Base-by-base conservation (phyloP, 2,113 vertebrate genomes). In the Gymnocephalus cernua region DNA sequence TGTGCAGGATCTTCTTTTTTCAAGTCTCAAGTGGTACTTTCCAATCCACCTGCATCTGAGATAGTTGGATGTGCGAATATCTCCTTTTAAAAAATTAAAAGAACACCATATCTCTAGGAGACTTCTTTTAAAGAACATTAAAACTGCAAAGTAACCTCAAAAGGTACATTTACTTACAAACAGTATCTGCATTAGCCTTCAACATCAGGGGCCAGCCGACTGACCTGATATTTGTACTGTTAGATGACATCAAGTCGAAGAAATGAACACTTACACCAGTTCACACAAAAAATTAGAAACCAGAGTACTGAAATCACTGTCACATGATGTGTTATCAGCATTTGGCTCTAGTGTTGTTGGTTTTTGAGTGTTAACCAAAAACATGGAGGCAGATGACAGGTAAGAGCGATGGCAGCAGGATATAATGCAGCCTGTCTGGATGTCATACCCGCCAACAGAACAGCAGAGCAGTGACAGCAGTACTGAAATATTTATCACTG, bases 401-500 rank as follows among this genome's bases (percentile, higher is more conserved):
- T 65, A 21, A 57, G 61, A 2, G 32, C 32, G 50, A 79, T 51
- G 47, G 45, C 75, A 72, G 61, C 41, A 56, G 74, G 70, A 73
- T 48, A 69, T 47, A 44, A 79, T 38, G 7, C 71, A 65, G 47
- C 16, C 69, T 13, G 32, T 56, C 48, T 77, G 48, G 45, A 51
- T 4, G 27, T 67, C 16, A 54, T 6, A 9, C 1, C 48, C 41
- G 41, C 53, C 32, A 64, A 70, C 12, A 27, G 35, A 69, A 59
- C 56, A 47, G 70, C 18, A n/a, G 19, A 69, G 77, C 74, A 62
- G 32, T 62, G 65, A 75, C 41, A 78, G 74, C 53, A 48, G 35
- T 15, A 6, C 58, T 83, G 68, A 91, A 89, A 91, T 88, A 89
- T 90, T 84, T 56, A 88, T 81, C 57, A 53, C 74, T 51, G 79